Base-by-base conservation (phyloP, 1,140 invertebrate genomes). In the Drosophila prosaltans region DNA sequence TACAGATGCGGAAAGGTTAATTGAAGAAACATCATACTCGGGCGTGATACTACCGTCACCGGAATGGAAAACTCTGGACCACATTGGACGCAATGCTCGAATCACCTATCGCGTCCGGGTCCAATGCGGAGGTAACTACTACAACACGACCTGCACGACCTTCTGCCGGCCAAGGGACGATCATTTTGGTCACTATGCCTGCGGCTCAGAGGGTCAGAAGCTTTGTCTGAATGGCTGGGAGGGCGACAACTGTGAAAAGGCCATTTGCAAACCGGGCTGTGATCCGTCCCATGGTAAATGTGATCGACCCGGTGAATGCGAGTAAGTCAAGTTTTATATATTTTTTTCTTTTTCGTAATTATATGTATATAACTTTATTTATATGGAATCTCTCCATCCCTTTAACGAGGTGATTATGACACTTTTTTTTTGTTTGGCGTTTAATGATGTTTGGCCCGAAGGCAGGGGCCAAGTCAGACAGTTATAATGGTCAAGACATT, bases 181-280 rank as follows among this genome's bases (percentile, higher is more conserved):
- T 93, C 95, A 96, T 90, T 98, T 98, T 92, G 98, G 98, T 24
- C 98, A 99, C 93, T 98, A 98, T 93, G 95, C 94, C 62, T 99
- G 98, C 94, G 95, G 96, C 76, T 93, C 95, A 60, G 95, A 96
- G 91, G 98, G 98, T 69, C 96, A 98, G 92, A 98, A 98, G 93
- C 95, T 96, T 55, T 99, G 98, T 93, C 95, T 98, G 77, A 94
- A 95, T 69, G 98, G 98, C 76, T 99, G 98, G 98, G 96, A 95
- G 92, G 98, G 98, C 64, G 94, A 95, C 83, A 98, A 98, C 92
- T 99, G 98, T 93, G 97, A 98, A 92, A 96, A 95, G 93, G 97
- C 97, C 62, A 96, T 98, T 3, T 98, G 97, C 92, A 97, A 97
- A 89, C 94, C 95, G 74, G 97, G 97, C 69, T 98, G 97, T 91